These are phyloP conservation scores for Galeopterus variegatus DNA, from an alignment of 2,113 vertebrate species.

Conservation along the genomic window DNA sequence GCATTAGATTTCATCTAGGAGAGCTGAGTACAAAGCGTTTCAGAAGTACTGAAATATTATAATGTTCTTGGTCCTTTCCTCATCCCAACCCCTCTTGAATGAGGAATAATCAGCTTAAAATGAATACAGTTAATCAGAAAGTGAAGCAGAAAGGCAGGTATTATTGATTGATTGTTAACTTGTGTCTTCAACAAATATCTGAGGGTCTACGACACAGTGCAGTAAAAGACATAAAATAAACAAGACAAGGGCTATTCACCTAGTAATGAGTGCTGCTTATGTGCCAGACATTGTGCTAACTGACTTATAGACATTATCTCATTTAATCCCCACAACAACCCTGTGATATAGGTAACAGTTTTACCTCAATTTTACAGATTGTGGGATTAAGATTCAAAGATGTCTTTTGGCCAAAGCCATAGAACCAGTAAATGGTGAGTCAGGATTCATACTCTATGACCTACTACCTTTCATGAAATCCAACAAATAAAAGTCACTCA, in stretches of 20 bases:
- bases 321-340: neutral
- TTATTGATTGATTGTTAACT: neutral
- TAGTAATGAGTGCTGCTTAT: neutral
- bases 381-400: neutral
- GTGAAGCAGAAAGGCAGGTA: neutral
- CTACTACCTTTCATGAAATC: neutral
- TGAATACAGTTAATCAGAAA: neutral
- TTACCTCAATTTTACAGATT: neutral
- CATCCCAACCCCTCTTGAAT: conserved; percentile 23
- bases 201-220: neutral
- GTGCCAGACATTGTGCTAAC: neutral
- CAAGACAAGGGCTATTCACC: neutral
- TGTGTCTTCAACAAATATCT: neutral
- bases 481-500: neutral
- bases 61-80: conserved; percentile 32
- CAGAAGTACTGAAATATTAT: neutral
- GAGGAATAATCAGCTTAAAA: neutral
- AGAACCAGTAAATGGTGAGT: neutral
- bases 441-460: neutral
- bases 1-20: neutral
- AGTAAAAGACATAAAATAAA: neutral
- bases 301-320: neutral
- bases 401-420: neutral
- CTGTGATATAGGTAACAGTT: neutral
- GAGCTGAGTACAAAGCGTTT: neutral